Base-by-base conservation (phyloP, 2,113 vertebrate genomes). In the Ameiurus melas region DNA sequence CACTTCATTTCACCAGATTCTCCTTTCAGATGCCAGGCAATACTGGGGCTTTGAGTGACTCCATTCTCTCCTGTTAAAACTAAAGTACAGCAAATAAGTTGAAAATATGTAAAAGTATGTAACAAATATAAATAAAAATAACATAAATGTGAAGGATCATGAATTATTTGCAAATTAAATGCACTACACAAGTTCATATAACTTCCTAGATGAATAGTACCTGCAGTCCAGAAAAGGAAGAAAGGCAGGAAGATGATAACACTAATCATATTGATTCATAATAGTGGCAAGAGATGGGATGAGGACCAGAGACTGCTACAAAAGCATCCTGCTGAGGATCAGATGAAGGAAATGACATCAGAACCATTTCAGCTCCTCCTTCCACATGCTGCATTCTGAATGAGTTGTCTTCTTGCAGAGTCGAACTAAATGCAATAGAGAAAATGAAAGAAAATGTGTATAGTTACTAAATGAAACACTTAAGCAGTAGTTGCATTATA, bases 1-100 rank as follows among this genome's bases (percentile, higher is more conserved):
- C 90, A 91, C 3, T 60, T 85, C 16, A 89, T 71, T 30, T 92
- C 64, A 55, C 82, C 90, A 75, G 91, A 83, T 33, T 68, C 68
- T 4, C 86, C 86, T 17, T 22, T 79, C 27, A 1, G 12, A 33
- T 30, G 36, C 81, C 51, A 90, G 64, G 66, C 19, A 3, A 85
- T 36, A 19, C 7, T 27, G 82, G 90, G 91, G 4, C 51, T 0
- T 75, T 94, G 93, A 9, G 33, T 80, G 70, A 93, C 93, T 22
- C 43, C 80, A 60, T 16, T 82, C 1, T 82, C 55, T 39, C 36
- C 80, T 22, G 55, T 27, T 39, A 82, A 89, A 68, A 64, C 77
- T 80, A 68, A 81, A 53, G 3, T 19, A 80, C 0, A 86, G 2
- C 1, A 78, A 78, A n/a, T 43, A 33, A 71, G 16, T 75, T 2